Percentiles rank a stretch among this genome's conserved stretches.
Conservation (phyloP, 2,113 vertebrate genomes). For the Stegastes partitus region DNA sequence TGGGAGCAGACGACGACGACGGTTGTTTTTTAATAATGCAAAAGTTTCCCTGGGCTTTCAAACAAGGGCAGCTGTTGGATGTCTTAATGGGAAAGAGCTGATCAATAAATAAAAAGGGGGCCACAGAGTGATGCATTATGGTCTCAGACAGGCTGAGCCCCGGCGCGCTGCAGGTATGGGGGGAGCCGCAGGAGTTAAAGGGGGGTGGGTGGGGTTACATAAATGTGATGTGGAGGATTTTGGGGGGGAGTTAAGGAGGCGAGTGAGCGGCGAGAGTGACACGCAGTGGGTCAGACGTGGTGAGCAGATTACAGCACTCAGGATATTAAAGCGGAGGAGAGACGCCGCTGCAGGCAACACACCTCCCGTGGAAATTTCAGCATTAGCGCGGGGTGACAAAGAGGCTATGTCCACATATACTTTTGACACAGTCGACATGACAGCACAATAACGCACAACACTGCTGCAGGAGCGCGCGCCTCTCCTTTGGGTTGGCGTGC, state of each 20-base stretch:
- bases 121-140: conserved; percentile 61
- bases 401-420: conserved; percentile 33
- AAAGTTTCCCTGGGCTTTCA: conserved; percentile 59
- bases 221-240: conserved; percentile 74
- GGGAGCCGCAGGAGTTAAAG: not conserved
- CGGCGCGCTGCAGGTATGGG: conserved; percentile 24
- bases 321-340: conserved; percentile 76
- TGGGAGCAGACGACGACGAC: conserved; percentile 9
- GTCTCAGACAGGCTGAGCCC: conserved; percentile 30
- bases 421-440: conserved; percentile 40
- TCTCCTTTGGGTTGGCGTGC: not conserved
- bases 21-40: conserved; percentile 76
- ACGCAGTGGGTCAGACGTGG: conserved; percentile 62
- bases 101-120: conserved; percentile 78
- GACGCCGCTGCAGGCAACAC: conserved; percentile 52
- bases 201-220: conserved; percentile 45
- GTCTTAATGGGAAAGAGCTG: conserved; percentile 64
- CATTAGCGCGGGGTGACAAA: conserved; percentile 52
- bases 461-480: not conserved
- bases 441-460: conserved; percentile 9
- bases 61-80: conserved; percentile 59
- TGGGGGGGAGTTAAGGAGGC: conserved; percentile 43
- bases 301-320: conserved; percentile 80
- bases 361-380: conserved; percentile 58
- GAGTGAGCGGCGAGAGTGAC: conserved; percentile 60